phyloP scores from a whole-genome alignment of 2,888 invertebrate species.

The Drosophila eohydei region DNA sequence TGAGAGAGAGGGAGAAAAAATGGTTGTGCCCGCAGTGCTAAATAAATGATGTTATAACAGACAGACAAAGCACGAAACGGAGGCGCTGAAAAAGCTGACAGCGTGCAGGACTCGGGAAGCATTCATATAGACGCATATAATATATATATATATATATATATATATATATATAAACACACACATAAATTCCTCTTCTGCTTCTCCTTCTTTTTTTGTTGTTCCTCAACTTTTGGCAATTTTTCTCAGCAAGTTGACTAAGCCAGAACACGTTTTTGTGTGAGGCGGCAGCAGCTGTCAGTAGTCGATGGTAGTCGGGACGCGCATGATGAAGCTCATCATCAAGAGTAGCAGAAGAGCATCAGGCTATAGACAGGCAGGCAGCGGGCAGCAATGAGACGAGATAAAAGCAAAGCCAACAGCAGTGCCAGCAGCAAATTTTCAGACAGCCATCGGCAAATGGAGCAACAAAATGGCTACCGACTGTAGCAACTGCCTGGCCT shows the following conservation, averaged over 20 bases:
- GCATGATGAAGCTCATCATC: conserved; percentile 74
- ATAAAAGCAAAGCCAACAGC: conserved; percentile 48
- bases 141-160: not conserved
- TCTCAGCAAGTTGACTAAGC: conserved; percentile 74
- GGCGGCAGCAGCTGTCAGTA: conserved; percentile 64
- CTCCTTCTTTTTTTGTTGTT: conserved; percentile 5
- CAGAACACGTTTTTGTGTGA: conserved; percentile 62
- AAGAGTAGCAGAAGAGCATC: conserved; percentile 23
- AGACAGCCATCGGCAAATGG: conserved; percentile 64
- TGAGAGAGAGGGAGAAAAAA: conserved; percentile 8
- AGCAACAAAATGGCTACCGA: conserved; percentile 70
- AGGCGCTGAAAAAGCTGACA: conserved; percentile 54
- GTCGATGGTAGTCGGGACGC: conserved; percentile 32
- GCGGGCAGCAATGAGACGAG: conserved; percentile 29
- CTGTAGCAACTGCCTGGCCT: not conserved
- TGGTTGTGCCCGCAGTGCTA: conserved; percentile 60
- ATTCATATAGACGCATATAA: conserved; percentile 38
- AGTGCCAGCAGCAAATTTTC: conserved; percentile 46
- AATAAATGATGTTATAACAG: conserved; percentile 80
- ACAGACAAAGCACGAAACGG: conserved; percentile 49
- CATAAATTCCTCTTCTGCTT: not conserved
- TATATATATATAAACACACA: conserved; percentile 3
- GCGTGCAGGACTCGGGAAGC: conserved; percentile 37
- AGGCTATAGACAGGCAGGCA: not conserved
- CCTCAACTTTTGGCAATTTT: conserved; percentile 67